Evolutionary conservation across 2,888 invertebrate species (phyloP), one percentile per base, ranked within the genome.

Genomic region (Tetranychus truncatus): DNA sequence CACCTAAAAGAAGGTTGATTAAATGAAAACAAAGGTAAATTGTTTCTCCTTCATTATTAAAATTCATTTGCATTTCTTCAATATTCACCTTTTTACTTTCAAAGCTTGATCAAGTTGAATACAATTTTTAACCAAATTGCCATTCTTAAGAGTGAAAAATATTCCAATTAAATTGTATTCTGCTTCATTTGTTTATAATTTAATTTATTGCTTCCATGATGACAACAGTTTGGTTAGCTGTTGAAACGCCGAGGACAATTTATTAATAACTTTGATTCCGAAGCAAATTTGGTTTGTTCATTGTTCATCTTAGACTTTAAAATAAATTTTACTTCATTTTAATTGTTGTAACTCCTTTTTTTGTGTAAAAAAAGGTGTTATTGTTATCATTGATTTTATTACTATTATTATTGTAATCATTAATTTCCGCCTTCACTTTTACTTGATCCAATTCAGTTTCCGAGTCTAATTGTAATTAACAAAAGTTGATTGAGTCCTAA

Each of bases 371-470:
- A 15, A 55, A 55, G 55, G 55, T 55, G 55, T 55, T 55, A 15
- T 55, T 55, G 15, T 55, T 15, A 55, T 55, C 15, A 15, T 55
- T 55, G 55, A 55, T 55, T 55, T 15, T 3, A 55, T 15, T 55
- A 1, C 9, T 15, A 55, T 55, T 15, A 15, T 55, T 15, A 55
- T 15, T 15, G 15, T 15, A 55, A 55, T 15, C 55, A 55, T 55
- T 55, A 55, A 55, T 55, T 55, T 55, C 55, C 55, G 55, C 55
- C 55, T 55, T 55, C 55, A 55, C 55, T 55, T 55, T 55, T 55
- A 15, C 55, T 15, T 15, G 15, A 55, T 55, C 15, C 15, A 15
- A 55, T 55, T 55, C 55, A 55, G 46, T 55, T 55, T 15, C 55
- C 34, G 34, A 34, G 34, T 34, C 34, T 34, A 34, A 34, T 34